Evolutionary conservation across 2,797 vertebrate genomes (phyloP), one percentile per base, ranked within the genome.

Genomic region (Xyrichtys novacula): DNA sequence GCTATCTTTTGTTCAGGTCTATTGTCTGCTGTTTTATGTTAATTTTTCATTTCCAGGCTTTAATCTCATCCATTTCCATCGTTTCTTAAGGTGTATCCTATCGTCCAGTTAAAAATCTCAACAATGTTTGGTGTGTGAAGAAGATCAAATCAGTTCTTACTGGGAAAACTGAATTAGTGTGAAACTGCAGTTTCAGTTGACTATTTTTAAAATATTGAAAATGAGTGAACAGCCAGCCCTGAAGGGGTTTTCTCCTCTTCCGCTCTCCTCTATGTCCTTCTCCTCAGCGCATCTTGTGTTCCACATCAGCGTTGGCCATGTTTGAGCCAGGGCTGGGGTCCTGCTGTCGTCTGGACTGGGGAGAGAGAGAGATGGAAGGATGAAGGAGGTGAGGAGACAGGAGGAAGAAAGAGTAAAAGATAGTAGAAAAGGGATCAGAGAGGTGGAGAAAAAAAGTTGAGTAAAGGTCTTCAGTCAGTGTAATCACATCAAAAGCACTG

Each of bases 321-420:
- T 94, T 97, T 74, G 96, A 96, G 74, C 96, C 96, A 90, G 96
- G 96, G 93, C 95, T 97, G 94, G 96, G 96, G 94, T 98, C 96
- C 96, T 98, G 97, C 81, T 98, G 97, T 92, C 96, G 95, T 96
- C 96, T 98, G 94, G 95, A 96, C 98, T 99, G 94, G 71, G 80
- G 81, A 80, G 84, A 86, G 80, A 85, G 53, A 89, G 67, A 76
- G 78, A 81, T 68, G 52, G 79, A 88, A 59, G 76, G 68, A 84
- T 75, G 76, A 68, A 19, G 50, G 28, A 50, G 29, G 15, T 8
- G 28, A 28, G 14, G 20, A 52, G 34, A 40, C 7, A 58, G 49
- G 16, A 38, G 12, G 25, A 57, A 23, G 20, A 38, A 23, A 7
- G 20, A 5, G 23, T 22, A 31, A 50, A 36, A 34, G 53, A 52